Percentiles rank a stretch among this genome's conserved stretches.
phyloP scores from a whole-genome alignment of 53 echinoderm and acorn worm genomes.

The Patiria pectinifera region DNA sequence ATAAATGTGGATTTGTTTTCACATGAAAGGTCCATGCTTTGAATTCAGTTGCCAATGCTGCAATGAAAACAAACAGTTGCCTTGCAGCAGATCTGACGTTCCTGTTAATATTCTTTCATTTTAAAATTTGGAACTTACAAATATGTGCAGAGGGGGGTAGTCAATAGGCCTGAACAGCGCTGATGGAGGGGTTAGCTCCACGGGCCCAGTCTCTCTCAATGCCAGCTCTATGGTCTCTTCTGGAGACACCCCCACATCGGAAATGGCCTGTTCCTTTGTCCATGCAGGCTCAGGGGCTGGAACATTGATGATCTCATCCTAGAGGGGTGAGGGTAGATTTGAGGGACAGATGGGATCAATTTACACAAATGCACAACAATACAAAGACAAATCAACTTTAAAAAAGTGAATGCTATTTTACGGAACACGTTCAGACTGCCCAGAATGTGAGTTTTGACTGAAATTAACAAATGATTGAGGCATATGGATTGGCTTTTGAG shows the following conservation, averaged over 20 bases:
- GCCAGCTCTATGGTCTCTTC: constrained; percentile 64
- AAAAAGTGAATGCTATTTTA: no score
- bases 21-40: no score
- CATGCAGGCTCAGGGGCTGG: constrained; percentile 87
- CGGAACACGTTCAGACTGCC: no score
- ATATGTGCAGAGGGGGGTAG: constrained; percentile 94
- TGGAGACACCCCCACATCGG: constrained; percentile 45
- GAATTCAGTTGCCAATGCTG: no score
- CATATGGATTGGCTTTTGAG: neutral
- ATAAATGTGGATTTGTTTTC: neutral
- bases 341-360: neutral
- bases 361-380: no score
- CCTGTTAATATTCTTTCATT: neutral
- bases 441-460: no score
- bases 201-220: constrained; percentile 39
- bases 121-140: constrained; percentile 77
- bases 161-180: constrained; percentile 94
- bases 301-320: constrained; percentile 93
- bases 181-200: constrained; percentile 81
- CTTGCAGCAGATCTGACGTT: no score
- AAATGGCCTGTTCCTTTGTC: constrained; percentile 66
- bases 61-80: no score
- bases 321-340: neutral
- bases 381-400: no score
- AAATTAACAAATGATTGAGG: neutral